Evolutionary conservation across 2,797 vertebrate genomes (phyloP).

Genomic region (Leuciscus waleckii): DNA sequence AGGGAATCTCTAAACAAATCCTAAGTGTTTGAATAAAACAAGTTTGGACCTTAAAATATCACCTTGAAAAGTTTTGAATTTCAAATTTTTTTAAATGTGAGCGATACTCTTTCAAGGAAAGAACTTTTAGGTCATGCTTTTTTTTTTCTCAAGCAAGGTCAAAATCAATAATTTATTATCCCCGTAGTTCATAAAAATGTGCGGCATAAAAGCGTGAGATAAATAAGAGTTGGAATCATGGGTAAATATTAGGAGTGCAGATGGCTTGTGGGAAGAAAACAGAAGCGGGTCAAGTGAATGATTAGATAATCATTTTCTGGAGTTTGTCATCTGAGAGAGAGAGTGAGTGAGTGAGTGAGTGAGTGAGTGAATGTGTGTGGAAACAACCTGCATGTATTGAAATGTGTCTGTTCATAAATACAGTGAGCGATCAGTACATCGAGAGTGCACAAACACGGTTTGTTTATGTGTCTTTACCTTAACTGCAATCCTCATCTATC

Average conservation of each 20-base stretch:
- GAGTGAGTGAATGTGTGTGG: neutral
- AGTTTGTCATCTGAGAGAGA: slow-evolving; percentile 30
- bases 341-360: neutral
- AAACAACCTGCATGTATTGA: too few relatives aligned
- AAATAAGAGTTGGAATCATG: slow-evolving; percentile 30
- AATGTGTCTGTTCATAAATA: too few relatives aligned
- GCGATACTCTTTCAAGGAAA: neutral
- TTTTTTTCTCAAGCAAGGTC: slow-evolving; percentile 34
- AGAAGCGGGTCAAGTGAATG: slow-evolving; percentile 7
- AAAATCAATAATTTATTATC: slow-evolving; percentile 14
- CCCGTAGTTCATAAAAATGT: neutral
- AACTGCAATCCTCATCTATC: too few relatives aligned
- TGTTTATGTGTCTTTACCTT: too few relatives aligned
- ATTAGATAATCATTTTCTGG: slow-evolving; percentile 35
- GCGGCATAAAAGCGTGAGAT: neutral
- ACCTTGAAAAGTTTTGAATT: neutral
- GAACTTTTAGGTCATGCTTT: neutral
- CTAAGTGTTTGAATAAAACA: neutral
- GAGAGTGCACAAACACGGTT: too few relatives aligned
- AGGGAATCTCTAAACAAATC: neutral
- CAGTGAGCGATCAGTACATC: too few relatives aligned
- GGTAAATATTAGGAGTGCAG: slow-evolving; percentile 37
- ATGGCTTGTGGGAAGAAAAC: slow-evolving; percentile 36
- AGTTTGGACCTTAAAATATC: too few relatives aligned
- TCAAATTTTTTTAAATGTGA: neutral